phyloP scores from a whole-genome alignment of 2,888 invertebrate species.

The Heteromyza rotundicornis region DNA sequence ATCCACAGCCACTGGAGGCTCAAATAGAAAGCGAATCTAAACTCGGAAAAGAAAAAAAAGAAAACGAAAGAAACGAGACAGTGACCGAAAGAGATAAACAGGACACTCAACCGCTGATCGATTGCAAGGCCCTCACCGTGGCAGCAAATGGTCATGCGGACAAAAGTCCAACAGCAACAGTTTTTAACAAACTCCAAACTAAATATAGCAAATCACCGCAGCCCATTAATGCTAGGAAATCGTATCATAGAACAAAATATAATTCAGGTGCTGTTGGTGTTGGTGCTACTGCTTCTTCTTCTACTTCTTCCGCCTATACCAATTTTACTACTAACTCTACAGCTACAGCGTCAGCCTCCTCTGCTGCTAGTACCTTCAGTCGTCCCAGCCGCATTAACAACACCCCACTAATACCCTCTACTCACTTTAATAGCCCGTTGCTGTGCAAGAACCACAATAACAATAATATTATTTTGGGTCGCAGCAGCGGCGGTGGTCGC shows the following conservation, averaged over 20 bases:
- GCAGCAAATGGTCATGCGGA: slow-evolving; percentile 50
- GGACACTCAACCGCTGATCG: slow-evolving; percentile 48
- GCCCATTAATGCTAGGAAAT: background rate
- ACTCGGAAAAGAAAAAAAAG: background rate
- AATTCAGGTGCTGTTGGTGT: slow-evolving; percentile 16
- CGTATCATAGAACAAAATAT: slow-evolving; percentile 9
- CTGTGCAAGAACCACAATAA: slow-evolving; percentile 43
- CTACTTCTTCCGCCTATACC: slow-evolving; percentile 15
- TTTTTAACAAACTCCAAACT: slow-evolving; percentile 22
- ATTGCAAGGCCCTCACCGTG: slow-evolving; percentile 44
- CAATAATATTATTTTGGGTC: slow-evolving; percentile 39
- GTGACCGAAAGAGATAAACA: slow-evolving; percentile 20
- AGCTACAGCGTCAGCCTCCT: slow-evolving; percentile 42
- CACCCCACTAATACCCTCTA: slow-evolving; percentile 47
- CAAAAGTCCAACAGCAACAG: slow-evolving; percentile 46
- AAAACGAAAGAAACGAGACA: background rate
- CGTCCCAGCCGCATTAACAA: slow-evolving; percentile 52
- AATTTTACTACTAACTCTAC: slow-evolving; percentile 34
- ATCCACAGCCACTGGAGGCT: slow-evolving; percentile 29
- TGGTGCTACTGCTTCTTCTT: slow-evolving; percentile 8
- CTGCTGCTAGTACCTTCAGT: slow-evolving; percentile 45
- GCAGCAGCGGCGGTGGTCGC: slow-evolving; percentile 37
- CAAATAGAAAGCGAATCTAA: background rate
- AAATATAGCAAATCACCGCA: background rate
- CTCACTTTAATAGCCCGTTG: slow-evolving; percentile 47